Evolutionary conservation across 2,888 invertebrate genomes (phyloP).

Genomic region (Dastarcus helophoroides): DNA sequence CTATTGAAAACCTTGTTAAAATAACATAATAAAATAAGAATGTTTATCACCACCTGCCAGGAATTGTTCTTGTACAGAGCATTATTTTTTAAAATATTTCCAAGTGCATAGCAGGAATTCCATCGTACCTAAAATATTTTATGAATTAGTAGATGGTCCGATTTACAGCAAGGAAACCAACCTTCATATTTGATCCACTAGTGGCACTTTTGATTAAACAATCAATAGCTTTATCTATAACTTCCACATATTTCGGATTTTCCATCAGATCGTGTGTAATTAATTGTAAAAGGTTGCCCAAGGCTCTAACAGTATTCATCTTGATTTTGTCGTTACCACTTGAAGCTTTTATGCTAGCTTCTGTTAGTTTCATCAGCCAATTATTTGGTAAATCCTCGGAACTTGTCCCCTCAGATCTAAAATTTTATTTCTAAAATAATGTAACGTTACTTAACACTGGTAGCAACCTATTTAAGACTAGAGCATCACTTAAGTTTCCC

Average conservation of each 20-base stretch:
- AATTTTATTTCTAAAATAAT: not conserved
- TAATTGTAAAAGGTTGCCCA: constrained; percentile 68
- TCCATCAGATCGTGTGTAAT: constrained; percentile 43
- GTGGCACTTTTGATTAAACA: constrained; percentile 59
- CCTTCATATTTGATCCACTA: constrained; percentile 68
- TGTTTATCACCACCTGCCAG: constrained; percentile 40
- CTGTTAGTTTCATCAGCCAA: constrained; percentile 56
- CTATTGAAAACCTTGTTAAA: constrained; percentile 30
- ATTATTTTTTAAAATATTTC: constrained; percentile 61
- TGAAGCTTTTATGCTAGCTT: constrained; percentile 46
- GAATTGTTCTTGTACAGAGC: constrained; percentile 35
- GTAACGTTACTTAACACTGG: not conserved
- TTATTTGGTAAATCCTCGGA: constrained; percentile 47
- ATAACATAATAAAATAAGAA: not conserved
- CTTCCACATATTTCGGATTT: constrained; percentile 40
- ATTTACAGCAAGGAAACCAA: constrained; percentile 17
- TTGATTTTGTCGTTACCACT: constrained; percentile 57
- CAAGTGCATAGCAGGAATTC: constrained; percentile 85
- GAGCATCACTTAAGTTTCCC: constrained; percentile 73
- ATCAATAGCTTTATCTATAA: constrained; percentile 49
- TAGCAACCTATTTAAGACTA: constrained; percentile 58
- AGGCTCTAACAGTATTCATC: constrained; percentile 68
- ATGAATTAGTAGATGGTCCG: constrained; percentile 2
- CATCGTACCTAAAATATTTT: constrained; percentile 51
- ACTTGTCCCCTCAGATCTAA: not conserved